These are phyloP conservation scores for Thera obeliscata DNA, from an alignment of 2,888 invertebrate species.

Conservation along the genomic window DNA sequence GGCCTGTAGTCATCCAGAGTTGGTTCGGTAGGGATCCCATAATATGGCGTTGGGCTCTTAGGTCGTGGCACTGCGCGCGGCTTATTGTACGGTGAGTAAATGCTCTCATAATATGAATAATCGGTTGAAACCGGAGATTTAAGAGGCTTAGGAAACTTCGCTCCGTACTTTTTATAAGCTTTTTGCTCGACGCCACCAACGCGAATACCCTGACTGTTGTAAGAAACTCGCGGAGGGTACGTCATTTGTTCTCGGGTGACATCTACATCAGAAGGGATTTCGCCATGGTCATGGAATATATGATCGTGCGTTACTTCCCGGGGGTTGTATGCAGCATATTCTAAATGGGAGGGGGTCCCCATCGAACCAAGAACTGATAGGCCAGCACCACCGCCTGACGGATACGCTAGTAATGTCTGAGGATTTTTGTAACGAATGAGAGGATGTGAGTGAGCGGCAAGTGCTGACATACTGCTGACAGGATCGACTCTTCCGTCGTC, in stretches of 20 bases:
- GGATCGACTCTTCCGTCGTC: slow-evolving; percentile 63
- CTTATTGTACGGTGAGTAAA: slow-evolving; percentile 60
- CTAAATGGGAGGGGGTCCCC: slow-evolving; percentile 69
- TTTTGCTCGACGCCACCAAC: slow-evolving; percentile 54
- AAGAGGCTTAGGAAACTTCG: slow-evolving; percentile 58
- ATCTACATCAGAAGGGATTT: slow-evolving; percentile 68
- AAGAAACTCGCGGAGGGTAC: slow-evolving; percentile 67
- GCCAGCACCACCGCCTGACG: slow-evolving; percentile 58
- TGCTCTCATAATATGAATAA: slow-evolving; percentile 75
- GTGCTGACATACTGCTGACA: slow-evolving; percentile 58
- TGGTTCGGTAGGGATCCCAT: slow-evolving; percentile 49
- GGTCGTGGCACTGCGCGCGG: slow-evolving; percentile 57
- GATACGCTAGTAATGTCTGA: slow-evolving; percentile 58
- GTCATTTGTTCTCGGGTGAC: slow-evolving; percentile 64
- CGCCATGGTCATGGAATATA: slow-evolving; percentile 80
- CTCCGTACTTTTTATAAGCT: slow-evolving; percentile 59
- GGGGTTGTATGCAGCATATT: slow-evolving; percentile 75
- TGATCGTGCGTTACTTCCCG: slow-evolving; percentile 81
- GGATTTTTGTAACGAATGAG: slow-evolving; percentile 63
- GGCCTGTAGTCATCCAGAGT: slow-evolving; percentile 62
- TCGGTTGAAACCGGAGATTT: slow-evolving; percentile 59
- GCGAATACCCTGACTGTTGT: slow-evolving; percentile 69
- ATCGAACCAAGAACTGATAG: slow-evolving; percentile 63
- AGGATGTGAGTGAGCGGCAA: slow-evolving; percentile 54
- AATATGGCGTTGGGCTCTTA: slow-evolving; percentile 47